Evolutionary conservation across 2,888 invertebrate genomes (phyloP), one percentile per base, ranked within the genome.

Genomic region (Neria commutata): DNA sequence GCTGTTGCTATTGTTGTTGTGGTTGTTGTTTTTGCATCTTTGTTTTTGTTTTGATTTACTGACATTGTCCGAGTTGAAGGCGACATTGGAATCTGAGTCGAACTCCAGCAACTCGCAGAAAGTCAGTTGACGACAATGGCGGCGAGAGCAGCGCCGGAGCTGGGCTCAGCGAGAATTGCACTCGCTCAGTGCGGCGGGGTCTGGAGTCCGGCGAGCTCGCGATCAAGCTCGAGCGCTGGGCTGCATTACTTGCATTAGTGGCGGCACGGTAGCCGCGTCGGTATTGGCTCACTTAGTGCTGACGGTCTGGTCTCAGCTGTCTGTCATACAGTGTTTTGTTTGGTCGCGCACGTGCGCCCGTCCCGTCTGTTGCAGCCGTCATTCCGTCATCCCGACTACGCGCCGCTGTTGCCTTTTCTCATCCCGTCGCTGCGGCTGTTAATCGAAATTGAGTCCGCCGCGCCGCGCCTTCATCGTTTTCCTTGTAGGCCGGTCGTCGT

Each of bases 11-110:
- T 47, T 61, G 24, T 42, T 17, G 2, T n/a, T n/a, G n/a, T n/a
- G n/a, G n/a, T n/a, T 50, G 50, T 33, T 50, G 64, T 63, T 67
- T 73, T 67, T 69, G 73, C 73, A 67, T 34, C 1, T 6, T 34
- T 34, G 63, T 66, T 62, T 67, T 65, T 67, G 59, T 68, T 70
- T 66, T 70, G 67, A 69, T 69, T 67, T 68, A 64, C 67, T 74
- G 74, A 73, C 73, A 73, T 75, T 75, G 73, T 69, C 69, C 70
- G 72, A 67, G 69, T 67, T 74, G 75, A 75, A 75, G 75, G 72
- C 80, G 80, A 79, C 79, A 78, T 79, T 78, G 79, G 64, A 62
- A 65, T 50, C 17, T 45, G 34, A 54, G 57, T 34, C 57, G 33
- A 64, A 56, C 51, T 58, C 52, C 58, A 37, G 4, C 8, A 19